Percentiles rank a stretch among this genome's conserved stretches.
Conservation (phyloP, 2,797 vertebrate species). For the Acanthornis magna region DNA sequence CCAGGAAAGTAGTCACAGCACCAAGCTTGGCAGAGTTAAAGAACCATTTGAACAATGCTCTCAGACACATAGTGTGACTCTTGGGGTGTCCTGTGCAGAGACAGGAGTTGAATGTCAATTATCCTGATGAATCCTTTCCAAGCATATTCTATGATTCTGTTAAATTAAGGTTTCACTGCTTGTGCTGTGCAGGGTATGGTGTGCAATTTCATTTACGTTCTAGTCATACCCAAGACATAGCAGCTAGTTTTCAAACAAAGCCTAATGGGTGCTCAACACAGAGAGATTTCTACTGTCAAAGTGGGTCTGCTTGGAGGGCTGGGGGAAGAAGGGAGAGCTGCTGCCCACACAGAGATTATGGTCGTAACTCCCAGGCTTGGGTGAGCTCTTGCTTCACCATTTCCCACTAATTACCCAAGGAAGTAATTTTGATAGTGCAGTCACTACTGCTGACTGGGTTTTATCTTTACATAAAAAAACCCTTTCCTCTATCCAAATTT, state of each 20-base stretch:
- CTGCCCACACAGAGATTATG: background rate
- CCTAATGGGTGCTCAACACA: background rate
- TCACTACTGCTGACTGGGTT: background rate
- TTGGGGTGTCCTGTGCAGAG: background rate
- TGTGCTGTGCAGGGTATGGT: background rate
- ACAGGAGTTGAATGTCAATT: background rate
- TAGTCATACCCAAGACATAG: accelerated
- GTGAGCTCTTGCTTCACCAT: background rate
- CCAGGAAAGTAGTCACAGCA: background rate
- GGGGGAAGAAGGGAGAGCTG: background rate
- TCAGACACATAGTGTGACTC: background rate
- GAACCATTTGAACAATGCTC: background rate
- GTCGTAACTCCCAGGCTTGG: background rate
- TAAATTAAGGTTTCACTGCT: background rate
- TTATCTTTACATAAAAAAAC: background rate
- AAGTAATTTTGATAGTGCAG: background rate
- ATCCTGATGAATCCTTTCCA: background rate
- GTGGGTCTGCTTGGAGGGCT: background rate
- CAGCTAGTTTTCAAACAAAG: background rate
- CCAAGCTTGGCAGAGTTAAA: background rate
- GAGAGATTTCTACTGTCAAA: background rate
- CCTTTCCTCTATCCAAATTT: background rate
- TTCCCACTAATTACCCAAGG: background rate
- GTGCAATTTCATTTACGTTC: background rate
- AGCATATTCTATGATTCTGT: background rate